Evolutionary conservation across 2,113 vertebrate species (phyloP).

Genomic region (Xenopus laevis): DNA sequence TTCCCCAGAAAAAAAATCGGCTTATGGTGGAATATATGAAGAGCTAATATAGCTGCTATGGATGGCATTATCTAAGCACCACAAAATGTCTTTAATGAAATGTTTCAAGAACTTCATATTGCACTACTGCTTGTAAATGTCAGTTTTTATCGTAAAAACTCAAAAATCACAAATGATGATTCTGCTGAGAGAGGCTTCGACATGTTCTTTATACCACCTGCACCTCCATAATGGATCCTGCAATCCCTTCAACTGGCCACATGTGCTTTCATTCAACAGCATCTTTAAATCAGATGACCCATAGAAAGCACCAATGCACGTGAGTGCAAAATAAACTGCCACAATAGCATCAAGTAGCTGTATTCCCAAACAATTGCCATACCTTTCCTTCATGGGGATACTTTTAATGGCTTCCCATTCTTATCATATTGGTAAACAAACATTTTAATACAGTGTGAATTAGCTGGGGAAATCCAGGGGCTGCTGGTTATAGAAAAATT

Average conservation of each 20-base stretch:
- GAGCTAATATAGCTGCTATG: constrained; percentile 43
- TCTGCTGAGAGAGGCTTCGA: constrained; percentile 17
- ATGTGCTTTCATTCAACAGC: constrained; percentile 3
- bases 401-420: constrained; percentile 89
- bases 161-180: constrained; percentile 33
- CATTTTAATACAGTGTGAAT: constrained; percentile 98
- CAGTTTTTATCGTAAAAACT: constrained; percentile 37
- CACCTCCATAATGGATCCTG: background rate
- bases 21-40: background rate
- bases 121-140: constrained; percentile 41
- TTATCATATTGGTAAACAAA: constrained; percentile 94
- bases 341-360: constrained; percentile 51
- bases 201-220: constrained; percentile 47
- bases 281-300: constrained; percentile 13
- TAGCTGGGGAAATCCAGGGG: constrained; percentile 95
- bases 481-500: constrained; percentile 97
- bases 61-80: constrained; percentile 44
- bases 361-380: constrained; percentile 16
- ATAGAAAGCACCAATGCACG: constrained; percentile 19
- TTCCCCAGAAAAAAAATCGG: constrained; percentile 35
- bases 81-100: constrained; percentile 15
- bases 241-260: background rate
- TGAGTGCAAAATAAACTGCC: constrained; percentile 1
- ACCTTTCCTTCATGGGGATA: constrained; percentile 77
- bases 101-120: constrained; percentile 31